phyloP scores from a whole-genome alignment of 1,140 invertebrate genomes.

The Ridgeia piscesae region DNA sequence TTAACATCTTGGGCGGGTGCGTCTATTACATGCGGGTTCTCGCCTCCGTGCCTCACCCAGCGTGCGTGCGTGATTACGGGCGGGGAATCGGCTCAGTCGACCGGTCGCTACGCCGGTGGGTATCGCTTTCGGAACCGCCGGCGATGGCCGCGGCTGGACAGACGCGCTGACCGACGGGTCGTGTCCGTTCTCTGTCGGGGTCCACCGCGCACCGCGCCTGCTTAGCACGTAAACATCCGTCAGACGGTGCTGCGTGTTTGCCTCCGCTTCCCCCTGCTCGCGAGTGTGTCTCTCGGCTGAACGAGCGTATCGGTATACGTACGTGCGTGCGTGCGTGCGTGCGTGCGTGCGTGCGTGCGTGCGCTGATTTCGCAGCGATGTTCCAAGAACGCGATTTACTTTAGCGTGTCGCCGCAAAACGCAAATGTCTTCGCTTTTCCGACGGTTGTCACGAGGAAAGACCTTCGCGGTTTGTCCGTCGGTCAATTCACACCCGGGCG shows the following conservation, averaged over 20 bases:
- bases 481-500: too few species aligned
- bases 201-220: neutral
- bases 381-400: neutral
- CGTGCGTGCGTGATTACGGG: neutral
- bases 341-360: neutral
- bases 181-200: neutral
- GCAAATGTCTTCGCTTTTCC: neutral
- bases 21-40: too few species aligned
- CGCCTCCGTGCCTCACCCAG: neutral
- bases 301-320: too few species aligned
- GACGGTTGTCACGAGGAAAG: neutral
- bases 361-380: neutral
- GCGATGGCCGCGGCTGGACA: neutral
- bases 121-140: neutral
- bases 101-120: neutral
- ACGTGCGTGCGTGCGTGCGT: neutral
- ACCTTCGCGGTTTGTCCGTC: neutral
- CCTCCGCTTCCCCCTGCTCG: neutral
- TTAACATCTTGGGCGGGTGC: neutral
- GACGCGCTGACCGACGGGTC: neutral
- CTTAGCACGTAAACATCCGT: neutral
- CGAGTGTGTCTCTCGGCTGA: neutral
- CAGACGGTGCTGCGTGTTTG: neutral
- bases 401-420: neutral
- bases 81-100: too few species aligned